Evolutionary conservation across 2,888 invertebrate species (phyloP).

Genomic region (Keiferia lycopersicella): DNA sequence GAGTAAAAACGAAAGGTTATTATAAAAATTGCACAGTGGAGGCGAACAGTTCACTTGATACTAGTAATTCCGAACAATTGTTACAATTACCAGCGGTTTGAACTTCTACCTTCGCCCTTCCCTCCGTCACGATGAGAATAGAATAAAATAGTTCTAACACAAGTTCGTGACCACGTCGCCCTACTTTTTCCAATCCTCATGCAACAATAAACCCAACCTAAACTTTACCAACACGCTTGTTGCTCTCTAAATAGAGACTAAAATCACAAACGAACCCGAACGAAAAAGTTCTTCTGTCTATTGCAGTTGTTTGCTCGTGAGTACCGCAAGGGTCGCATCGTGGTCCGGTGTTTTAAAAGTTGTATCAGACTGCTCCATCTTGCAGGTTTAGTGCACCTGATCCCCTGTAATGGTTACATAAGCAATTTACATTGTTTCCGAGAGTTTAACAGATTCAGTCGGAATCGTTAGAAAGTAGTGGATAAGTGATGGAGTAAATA

Average conservation of each 20-base stretch:
- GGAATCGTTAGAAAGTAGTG: slow-evolving; percentile 50
- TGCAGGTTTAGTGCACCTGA: slow-evolving; percentile 50
- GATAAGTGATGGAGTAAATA: slow-evolving; percentile 45
- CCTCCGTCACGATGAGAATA: slow-evolving; percentile 53
- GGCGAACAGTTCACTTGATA: slow-evolving; percentile 35
- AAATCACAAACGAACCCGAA: slow-evolving; percentile 34
- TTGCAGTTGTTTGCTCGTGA: slow-evolving; percentile 40
- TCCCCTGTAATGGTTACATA: slow-evolving; percentile 56
- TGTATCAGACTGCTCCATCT: slow-evolving; percentile 35
- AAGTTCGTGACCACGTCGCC: slow-evolving; percentile 60
- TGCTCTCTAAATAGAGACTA: slow-evolving; percentile 38
- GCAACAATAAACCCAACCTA: slow-evolving; percentile 34
- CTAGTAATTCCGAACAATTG: slow-evolving; percentile 56
- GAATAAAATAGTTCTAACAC: slow-evolving; percentile 46
- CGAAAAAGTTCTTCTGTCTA: slow-evolving; percentile 38
- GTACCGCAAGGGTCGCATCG: slow-evolving; percentile 44
- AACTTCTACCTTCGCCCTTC: slow-evolving; percentile 58
- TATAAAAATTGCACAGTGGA: slow-evolving; percentile 22
- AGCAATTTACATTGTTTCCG: slow-evolving; percentile 56
- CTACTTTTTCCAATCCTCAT: slow-evolving; percentile 52
- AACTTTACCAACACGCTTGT: slow-evolving; percentile 40
- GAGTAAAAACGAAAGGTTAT: slow-evolving; percentile 23
- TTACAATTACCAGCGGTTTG: slow-evolving; percentile 53
- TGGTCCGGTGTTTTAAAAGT: slow-evolving; percentile 37
- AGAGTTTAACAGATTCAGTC: slow-evolving; percentile 45